Evolutionary conservation across 2,797 vertebrate genomes (phyloP), one percentile per base, ranked within the genome.

Genomic region (Lutjanus campechanus): DNA sequence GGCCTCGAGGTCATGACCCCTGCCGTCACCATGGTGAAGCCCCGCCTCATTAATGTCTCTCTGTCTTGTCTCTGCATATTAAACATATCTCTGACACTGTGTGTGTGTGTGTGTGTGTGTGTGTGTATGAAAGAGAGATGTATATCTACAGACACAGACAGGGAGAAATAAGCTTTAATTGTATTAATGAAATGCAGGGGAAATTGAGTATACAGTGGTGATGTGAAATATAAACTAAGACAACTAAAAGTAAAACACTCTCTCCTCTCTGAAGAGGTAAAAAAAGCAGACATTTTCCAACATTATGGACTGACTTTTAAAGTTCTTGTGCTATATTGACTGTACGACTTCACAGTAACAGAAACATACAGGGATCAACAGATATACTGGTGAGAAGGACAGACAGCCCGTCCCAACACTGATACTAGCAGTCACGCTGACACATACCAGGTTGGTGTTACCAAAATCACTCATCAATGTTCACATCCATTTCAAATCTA

Each of bases 1-100:
- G 65, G 84, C 80, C 87, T 84, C 59, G 49, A 60, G 93, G 94
- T 94, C 92, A 82, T 1, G 89, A 94, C 93, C 94, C 86, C 81
- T 71, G 74, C 77, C 43, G 69, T 92, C 77, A 76, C 92, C 85
- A 93, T 85, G 87, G 92, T 71, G 76, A 94, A 84, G 85, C 85
- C 80, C 91, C 88, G 62, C 92, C 93, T 90, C 85, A 77, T 90
- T 90, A 86, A 91, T 85, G 88, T 87, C 69, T 73, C 75, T 69
- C 79, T 62, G 76, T 89, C 79, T 80, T 86, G 89, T 92, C 83
- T 79, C 73, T 89, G 86, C 88, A 89, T 91, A 91, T 89, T 88
- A 86, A 93, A 86, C 76, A 60, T 44, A 74, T 83, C 51, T 77
- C 20, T 64, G 50, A 41, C 40, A 40, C 36, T 79, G 40, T 44